A percentile compares a stretch with the other conserved stretches of the same genome.
These are phyloP conservation scores for Aplodontia rufa DNA, from an alignment of 2,113 vertebrate genomes.

Conservation along the genomic window DNA sequence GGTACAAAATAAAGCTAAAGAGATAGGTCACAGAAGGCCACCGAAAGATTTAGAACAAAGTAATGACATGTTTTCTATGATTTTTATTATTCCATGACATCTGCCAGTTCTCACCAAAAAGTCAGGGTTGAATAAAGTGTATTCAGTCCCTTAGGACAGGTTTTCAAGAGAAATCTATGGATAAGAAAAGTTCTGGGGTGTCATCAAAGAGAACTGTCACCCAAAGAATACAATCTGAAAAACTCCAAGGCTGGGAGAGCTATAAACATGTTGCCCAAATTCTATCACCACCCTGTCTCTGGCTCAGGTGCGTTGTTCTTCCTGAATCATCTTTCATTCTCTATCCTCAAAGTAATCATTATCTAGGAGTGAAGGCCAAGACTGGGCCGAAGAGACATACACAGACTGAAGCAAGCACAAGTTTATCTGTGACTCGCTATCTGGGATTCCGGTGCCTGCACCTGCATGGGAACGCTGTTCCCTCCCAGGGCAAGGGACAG, in stretches of 20 bases:
- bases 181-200: neutral
- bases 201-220: neutral
- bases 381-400: constrained; percentile 3
- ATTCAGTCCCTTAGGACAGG: neutral
- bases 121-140: neutral
- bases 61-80: neutral
- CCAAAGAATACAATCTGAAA: neutral
- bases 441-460: constrained; percentile 22
- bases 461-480: constrained; percentile 55
- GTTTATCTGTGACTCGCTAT: constrained; percentile 51
- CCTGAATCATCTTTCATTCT: constrained; percentile 15
- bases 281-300: neutral
- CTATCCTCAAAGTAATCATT: constrained; percentile 38
- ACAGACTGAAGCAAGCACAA: constrained; percentile 11
- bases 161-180: constrained; percentile 29
- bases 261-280: neutral
- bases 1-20: neutral
- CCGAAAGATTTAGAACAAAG: neutral
- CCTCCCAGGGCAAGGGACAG: constrained; percentile 31
- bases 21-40: neutral
- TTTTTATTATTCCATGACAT: neutral
- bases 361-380: neutral
- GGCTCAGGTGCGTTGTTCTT: neutral
- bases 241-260: neutral
- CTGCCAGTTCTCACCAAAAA: neutral